Base-by-base conservation (phyloP, 2,113 vertebrate genomes). In the Epinephelus fuscoguttatus region DNA sequence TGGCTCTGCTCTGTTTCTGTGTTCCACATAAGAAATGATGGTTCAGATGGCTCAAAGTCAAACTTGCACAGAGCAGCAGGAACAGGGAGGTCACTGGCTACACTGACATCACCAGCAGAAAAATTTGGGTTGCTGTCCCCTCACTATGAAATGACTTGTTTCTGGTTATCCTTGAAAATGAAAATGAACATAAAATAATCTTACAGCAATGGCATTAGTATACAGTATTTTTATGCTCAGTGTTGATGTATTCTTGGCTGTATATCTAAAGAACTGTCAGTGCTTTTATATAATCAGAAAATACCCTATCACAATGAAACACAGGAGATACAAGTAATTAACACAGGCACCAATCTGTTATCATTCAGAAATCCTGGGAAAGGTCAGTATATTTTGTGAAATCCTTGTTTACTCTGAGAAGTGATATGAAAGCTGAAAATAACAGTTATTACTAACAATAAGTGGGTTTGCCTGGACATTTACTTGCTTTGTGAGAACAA, bases 1-100 rank as follows among this genome's bases (percentile, higher is more conserved):
- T 90, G 92, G 91, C 83, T 81, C 80, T 91, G 92, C 83, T 92
- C 93, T 0, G 84, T 88, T 95, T 95, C 90, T 59, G 75, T 85
- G 93, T 18, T 94, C 94, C 89, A 92, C 90, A 94, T 95, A 87
- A 72, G 85, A 89, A 70, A 86, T 21, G 71, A 84, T 53, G 82
- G 89, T 85, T 84, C 77, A 85, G 53, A 62, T 47, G 87, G 88
- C 80, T 94, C 91, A 94, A 94, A 94, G 92, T 87, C 92, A 88
- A 90, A 71, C 79, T 33, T 50, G 74, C 85, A 86, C 0, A 68
- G 80, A 81, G 81, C 80, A 64, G 84, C 89, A 61, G 55, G 78
- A 84, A 50, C 2, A 25, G 59, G 8, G 72, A 87, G 76, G 87
- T 89, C 90, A 81, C 12, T 4, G 23, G 40, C 17, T 60, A 76